Evolutionary conservation across 2,797 vertebrate species (phyloP), one percentile per base, ranked within the genome.

Genomic region (Serranus cabrilla): DNA sequence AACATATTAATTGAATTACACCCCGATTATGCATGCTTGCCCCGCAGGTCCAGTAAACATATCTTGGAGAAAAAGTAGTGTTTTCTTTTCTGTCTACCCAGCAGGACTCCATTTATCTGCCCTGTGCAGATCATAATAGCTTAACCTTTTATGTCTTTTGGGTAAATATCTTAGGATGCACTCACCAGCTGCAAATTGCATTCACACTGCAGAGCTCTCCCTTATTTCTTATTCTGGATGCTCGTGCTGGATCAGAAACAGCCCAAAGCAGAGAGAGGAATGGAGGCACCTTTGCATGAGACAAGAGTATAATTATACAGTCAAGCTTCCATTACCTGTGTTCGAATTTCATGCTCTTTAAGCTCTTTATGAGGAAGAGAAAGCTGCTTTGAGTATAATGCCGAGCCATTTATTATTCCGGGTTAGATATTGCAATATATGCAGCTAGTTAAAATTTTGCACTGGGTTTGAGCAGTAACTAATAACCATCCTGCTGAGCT

Each of bases 331-430:
- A 82, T 89, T 88, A 89, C 83, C 76, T 86, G 74, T 63, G 79
- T 90, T 87, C 90, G 76, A 74, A 90, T 89, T 84, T 81, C 81
- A 89, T 85, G 83, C 80, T 89, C 70, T 88, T 92, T 90, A 89
- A 83, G 76, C 59, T 76, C 86, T 75, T 85, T 80, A 85, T 81
- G 70, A 75, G 67, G 20, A 76, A 37, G 10, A 56, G 60, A 66
- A 76, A 62, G 50, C 62, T 27, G 59, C 71, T 74, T 18, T 56
- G 47, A 81, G 72, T 85, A 71, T 74, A 16, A 14, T 31, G 65
- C 64, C 21, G 17, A 60, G 47, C 21, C 55, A 73, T 88, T 83
- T 67, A 70, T 81, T 83, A 85, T 84, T 72, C 70, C 25, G 25
- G 46, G 67, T 80, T 73, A 47, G 63, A 76, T 77, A 45, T 43